phyloP scores from a whole-genome alignment of 2,888 invertebrate species.

The Flexamia atlantica region DNA sequence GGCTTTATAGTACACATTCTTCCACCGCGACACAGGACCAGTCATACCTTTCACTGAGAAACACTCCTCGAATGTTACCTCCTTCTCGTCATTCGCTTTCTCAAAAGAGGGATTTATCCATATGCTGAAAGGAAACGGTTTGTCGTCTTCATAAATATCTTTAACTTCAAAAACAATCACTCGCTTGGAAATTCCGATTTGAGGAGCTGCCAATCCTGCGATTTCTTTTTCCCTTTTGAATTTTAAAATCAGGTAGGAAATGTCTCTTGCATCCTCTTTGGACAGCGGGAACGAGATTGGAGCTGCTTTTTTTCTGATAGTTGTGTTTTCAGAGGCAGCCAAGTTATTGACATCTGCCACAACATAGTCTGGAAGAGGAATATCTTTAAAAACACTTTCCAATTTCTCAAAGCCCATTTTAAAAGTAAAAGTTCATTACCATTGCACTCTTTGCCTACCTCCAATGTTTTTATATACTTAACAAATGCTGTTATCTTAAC shows the following conservation, averaged over 20 bases:
- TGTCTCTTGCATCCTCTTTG: conserved; percentile 5
- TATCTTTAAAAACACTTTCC: not conserved
- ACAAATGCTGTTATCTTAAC: no score
- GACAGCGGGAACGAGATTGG: conserved; percentile 10
- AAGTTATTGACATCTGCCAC: conserved; percentile 3
- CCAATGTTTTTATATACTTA: no score
- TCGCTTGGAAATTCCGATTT: conserved; percentile 19
- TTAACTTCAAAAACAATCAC: conserved; percentile 1
- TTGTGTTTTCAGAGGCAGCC: not conserved
- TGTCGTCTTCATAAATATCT: not conserved
- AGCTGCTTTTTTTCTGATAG: not conserved
- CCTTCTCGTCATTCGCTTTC: not conserved
- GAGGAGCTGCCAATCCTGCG: conserved; percentile 33
- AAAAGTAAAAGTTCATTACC: no score
- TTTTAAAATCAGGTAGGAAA: not conserved
- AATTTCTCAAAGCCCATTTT: no score
- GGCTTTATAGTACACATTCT: conserved; percentile 4
- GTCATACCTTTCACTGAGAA: conserved; percentile 18
- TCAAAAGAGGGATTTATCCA: conserved; percentile 35
- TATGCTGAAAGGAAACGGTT: conserved; percentile 8
- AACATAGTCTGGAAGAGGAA: conserved; percentile 24
- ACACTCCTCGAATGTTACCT: not conserved
- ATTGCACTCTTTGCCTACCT: no score
- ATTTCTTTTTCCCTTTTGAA: not conserved
- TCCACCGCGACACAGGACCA: not conserved